These are phyloP conservation scores for Papilio helenus DNA, from an alignment of 1,140 invertebrate species.

Conservation along the genomic window DNA sequence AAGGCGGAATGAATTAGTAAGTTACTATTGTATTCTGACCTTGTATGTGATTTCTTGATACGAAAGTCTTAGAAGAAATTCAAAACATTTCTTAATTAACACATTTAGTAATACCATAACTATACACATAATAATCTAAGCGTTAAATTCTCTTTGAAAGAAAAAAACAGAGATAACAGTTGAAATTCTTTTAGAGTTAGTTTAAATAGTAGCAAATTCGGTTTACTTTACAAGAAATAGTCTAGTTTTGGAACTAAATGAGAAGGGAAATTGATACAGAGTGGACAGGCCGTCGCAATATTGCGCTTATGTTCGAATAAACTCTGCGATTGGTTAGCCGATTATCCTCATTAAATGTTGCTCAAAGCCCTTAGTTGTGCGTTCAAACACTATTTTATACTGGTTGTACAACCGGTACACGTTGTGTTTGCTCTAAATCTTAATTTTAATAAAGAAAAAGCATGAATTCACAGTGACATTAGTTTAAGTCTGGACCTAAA, in stretches of 20 bases:
- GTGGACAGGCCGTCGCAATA: not conserved
- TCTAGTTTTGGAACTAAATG: not conserved
- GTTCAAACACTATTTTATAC: slow-evolving; percentile 11
- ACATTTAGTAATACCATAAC: not conserved
- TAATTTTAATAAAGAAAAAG: not conserved
- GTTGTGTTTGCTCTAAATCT: not conserved
- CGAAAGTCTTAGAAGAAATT: not conserved
- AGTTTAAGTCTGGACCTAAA: too few relatives aligned
- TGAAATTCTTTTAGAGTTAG: too few relatives aligned
- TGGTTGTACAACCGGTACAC: not conserved
- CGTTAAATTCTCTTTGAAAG: not conserved
- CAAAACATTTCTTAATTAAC: slow-evolving; percentile 6
- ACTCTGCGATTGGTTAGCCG: slow-evolving; percentile 13
- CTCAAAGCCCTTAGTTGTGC: slow-evolving; percentile 11
- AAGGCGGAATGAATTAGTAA: not conserved
- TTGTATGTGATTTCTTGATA: not conserved
- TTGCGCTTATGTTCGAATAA: slow-evolving; percentile 1
- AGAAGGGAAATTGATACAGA: not conserved
- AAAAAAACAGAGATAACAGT: not conserved
- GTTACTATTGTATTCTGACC: not conserved
- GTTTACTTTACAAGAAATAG: not conserved
- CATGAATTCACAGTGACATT: too few relatives aligned
- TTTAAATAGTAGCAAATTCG: not conserved
- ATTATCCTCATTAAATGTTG: slow-evolving; percentile 13
- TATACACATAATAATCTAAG: not conserved